Evolutionary conservation across 2,888 invertebrate genomes (phyloP).

Genomic region (Azorinus chamasolen): DNA sequence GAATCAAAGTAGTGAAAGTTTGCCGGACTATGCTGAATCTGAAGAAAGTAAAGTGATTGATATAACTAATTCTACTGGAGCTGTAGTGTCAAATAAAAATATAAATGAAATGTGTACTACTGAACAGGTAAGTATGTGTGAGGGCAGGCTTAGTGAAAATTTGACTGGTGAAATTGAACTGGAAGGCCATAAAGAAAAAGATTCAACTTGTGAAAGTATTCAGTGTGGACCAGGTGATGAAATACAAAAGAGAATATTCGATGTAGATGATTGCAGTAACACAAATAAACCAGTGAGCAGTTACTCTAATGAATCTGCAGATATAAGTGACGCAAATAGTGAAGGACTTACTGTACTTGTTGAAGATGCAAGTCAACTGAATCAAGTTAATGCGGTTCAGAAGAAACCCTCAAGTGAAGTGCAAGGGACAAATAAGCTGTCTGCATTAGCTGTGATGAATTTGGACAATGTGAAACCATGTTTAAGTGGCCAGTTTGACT

Average conservation of each 20-base stretch:
- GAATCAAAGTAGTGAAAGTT: background rate
- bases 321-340: too few relatives aligned
- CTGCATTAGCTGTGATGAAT: constrained; percentile 61
- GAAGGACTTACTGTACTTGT: background rate
- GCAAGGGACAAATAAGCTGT: constrained; percentile 3
- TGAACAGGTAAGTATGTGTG: background rate
- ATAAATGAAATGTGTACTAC: background rate
- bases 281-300: too few relatives aligned
- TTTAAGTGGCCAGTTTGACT: constrained; percentile 88
- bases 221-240: constrained; percentile 25
- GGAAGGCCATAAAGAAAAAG: background rate
- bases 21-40: background rate
- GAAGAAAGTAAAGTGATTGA: background rate
- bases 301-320: too few relatives aligned
- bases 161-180: background rate
- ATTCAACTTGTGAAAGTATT: background rate
- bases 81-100: background rate
- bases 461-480: constrained; percentile 86
- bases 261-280: background rate
- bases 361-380: background rate
- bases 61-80: background rate
- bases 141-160: background rate
- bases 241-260: constrained; percentile 22
- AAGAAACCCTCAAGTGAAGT: background rate
- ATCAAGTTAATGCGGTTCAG: background rate